These are phyloP conservation scores for Phenganax stokvisi DNA, from an alignment of 92 coral and sea anemone genomes.

Conservation along the genomic window DNA sequence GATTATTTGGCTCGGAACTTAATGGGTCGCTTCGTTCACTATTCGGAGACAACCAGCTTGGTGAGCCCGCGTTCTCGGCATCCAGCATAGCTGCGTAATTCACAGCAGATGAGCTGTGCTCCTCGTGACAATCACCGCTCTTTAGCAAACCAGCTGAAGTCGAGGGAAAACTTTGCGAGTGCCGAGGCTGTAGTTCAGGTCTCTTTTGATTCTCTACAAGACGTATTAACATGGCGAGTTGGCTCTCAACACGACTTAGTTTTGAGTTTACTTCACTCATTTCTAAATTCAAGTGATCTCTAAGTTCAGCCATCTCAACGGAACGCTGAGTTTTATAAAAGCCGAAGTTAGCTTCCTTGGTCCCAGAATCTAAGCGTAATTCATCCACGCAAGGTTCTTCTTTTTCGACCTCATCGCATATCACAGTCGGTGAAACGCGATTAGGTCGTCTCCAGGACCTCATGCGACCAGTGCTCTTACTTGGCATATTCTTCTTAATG, in stretches of 20 bases:
- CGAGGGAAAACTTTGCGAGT: slow-evolving; percentile 21
- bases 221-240: not conserved
- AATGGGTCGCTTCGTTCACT: not conserved
- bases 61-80: not conserved
- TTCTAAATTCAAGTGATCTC: not conserved
- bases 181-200: not conserved
- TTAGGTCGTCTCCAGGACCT: slow-evolving; percentile 4
- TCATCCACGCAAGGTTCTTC: slow-evolving; percentile 7
- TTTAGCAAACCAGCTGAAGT: not conserved
- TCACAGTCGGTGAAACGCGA: not conserved
- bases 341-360: slow-evolving; percentile 20
- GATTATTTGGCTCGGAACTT: not conserved
- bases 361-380: slow-evolving; percentile 1
- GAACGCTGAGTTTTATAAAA: not conserved
- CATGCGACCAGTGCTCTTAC: not conserved
- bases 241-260: slow-evolving; percentile 23
- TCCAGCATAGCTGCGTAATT: not conserved
- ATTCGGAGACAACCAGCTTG: slow-evolving; percentile 24
- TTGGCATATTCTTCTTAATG: not conserved
- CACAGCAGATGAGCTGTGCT: not conserved
- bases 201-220: not conserved
- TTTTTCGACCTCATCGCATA: not conserved
- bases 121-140: not conserved
- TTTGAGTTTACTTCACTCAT: slow-evolving; percentile 5
- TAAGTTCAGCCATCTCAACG: slow-evolving; percentile 14